These are phyloP conservation scores for Bos taurus DNA, from an alignment of 2,113 vertebrate genomes.

Conservation along the genomic window ARS-UCD2.0 NC_037331.1:118511501-118512000, in stretches of 20 bases:
- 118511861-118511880: neutral
- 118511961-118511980: neutral
- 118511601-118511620: constrained; percentile 69
- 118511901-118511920: neutral
- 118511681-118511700: constrained; percentile 50
- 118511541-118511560: constrained; percentile 87
- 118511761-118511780: neutral
- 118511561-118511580: constrained; percentile 80
- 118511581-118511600: constrained; percentile 74
- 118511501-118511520: constrained; percentile 83
- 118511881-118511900: neutral
- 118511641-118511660: constrained; percentile 69
- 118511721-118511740: constrained; percentile 23
- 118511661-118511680: constrained; percentile 56
- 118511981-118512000: neutral
- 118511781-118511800: constrained; percentile 32
- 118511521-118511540: constrained; percentile 85
- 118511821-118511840: neutral
- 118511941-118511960: neutral
- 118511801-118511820: neutral
- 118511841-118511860: neutral
- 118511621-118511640: constrained; percentile 81
- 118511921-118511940: neutral
- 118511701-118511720: constrained; percentile 61
- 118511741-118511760: constrained; percentile 66